Evolutionary conservation across 2,797 vertebrate genomes (phyloP).

Genomic region (Melopsittacus undulatus): DNA sequence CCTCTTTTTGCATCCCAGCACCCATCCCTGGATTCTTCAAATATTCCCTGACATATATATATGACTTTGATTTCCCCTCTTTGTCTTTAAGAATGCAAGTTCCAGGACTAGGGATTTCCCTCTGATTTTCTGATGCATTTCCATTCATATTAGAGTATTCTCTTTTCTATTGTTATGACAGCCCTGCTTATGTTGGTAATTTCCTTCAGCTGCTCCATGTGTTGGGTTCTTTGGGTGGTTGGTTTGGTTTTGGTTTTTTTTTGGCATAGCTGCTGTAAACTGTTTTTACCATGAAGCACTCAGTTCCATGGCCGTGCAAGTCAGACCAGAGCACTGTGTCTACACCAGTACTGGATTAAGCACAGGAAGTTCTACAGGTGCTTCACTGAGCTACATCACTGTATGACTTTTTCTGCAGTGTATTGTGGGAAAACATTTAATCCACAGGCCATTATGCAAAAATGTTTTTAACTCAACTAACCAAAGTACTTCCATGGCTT

Average conservation of each 20-base stretch:
- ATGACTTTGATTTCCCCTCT: background rate
- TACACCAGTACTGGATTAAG: background rate
- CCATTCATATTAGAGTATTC: background rate
- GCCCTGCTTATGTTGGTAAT: background rate
- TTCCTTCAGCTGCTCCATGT: background rate
- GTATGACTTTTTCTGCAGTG: background rate
- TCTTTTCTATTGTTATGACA: background rate
- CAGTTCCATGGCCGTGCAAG: background rate
- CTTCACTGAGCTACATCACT: background rate
- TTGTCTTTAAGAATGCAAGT: background rate
- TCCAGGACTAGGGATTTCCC: background rate
- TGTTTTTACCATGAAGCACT: background rate
- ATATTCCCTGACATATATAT: background rate
- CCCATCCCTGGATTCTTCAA: background rate
- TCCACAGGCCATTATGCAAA: background rate
- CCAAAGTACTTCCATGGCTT: background rate
- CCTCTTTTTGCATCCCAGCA: background rate
- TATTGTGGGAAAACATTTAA: background rate
- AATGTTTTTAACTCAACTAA: conserved; percentile 6
- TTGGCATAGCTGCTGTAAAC: background rate
- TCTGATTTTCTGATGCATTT: background rate
- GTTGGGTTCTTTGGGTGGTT: background rate
- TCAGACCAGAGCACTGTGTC: background rate
- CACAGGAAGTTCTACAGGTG: background rate
- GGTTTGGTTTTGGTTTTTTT: background rate